phyloP scores from a whole-genome alignment of 2,113 vertebrate species.

The Seriola aureovittata region DNA sequence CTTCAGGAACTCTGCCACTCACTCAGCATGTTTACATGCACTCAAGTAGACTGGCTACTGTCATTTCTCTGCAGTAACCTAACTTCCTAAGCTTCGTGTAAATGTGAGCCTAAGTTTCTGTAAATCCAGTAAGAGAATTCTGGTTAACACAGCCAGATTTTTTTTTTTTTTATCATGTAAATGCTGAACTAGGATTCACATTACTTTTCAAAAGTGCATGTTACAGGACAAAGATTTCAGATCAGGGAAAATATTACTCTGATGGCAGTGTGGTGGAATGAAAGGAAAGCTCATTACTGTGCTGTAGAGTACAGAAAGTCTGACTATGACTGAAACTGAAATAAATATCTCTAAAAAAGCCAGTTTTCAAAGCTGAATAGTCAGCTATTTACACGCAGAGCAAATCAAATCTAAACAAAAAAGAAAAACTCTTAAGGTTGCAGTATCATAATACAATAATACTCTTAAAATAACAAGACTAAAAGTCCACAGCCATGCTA shows the following conservation, averaged over 20 bases:
- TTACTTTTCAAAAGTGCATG: not conserved
- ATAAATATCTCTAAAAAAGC: not conserved
- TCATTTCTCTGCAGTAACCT: not conserved
- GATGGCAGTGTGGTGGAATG: not conserved
- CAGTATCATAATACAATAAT: not conserved
- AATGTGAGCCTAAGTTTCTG: not conserved
- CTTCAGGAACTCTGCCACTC: slow-evolving; percentile 11
- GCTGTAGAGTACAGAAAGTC: not conserved
- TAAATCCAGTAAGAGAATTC: not conserved
- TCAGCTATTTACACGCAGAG: no score
- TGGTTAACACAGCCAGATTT: not conserved
- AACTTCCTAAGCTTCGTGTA: not conserved
- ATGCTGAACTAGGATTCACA: slow-evolving; percentile 10
- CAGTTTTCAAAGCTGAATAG: not conserved
- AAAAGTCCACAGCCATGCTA: not conserved
- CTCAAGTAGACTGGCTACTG: not conserved
- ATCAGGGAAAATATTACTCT: not conserved
- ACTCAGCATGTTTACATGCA: slow-evolving; percentile 11
- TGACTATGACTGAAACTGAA: not conserved
- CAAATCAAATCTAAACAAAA: not conserved
- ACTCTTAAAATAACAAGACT: not conserved
- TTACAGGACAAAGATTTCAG: not conserved
- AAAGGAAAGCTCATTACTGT: slow-evolving; percentile 2
- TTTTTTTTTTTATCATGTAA: not conserved
- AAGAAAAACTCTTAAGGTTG: not conserved